Conservation (phyloP, 2,113 vertebrate species). For the Antechinus stuartii region DNA sequence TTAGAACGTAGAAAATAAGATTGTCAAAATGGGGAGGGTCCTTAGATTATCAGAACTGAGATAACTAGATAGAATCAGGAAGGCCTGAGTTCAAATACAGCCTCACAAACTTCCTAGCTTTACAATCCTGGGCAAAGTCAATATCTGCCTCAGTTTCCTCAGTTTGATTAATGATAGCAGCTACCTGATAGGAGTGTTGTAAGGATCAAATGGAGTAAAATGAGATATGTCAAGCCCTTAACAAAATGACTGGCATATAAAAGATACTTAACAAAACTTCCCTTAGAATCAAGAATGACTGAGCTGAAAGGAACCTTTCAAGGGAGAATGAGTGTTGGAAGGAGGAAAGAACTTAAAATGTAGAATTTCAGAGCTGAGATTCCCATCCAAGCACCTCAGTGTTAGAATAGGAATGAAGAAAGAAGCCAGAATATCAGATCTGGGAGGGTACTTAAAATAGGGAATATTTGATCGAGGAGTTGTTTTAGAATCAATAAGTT, state of each 20-base stretch:
- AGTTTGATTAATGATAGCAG: background rate
- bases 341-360: background rate
- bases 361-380: background rate
- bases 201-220: background rate
- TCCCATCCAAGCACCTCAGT: background rate
- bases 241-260: background rate
- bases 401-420: background rate
- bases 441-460: background rate
- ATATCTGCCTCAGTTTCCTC: slow-evolving; percentile 3
- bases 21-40: background rate
- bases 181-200: background rate
- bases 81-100: background rate
- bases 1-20: background rate
- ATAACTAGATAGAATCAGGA: background rate
- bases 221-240: background rate
- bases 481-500: background rate
- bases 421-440: background rate
- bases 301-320: background rate
- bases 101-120: background rate
- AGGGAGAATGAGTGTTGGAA: background rate
- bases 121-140: background rate
- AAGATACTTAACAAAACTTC: background rate
- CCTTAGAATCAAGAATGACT: background rate
- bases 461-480: background rate
- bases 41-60: background rate